A percentile compares a stretch with the other conserved stretches of the same genome.
Evolutionary conservation across 2,888 invertebrate species (phyloP).

Genomic region (Craniophora ligustri): DNA sequence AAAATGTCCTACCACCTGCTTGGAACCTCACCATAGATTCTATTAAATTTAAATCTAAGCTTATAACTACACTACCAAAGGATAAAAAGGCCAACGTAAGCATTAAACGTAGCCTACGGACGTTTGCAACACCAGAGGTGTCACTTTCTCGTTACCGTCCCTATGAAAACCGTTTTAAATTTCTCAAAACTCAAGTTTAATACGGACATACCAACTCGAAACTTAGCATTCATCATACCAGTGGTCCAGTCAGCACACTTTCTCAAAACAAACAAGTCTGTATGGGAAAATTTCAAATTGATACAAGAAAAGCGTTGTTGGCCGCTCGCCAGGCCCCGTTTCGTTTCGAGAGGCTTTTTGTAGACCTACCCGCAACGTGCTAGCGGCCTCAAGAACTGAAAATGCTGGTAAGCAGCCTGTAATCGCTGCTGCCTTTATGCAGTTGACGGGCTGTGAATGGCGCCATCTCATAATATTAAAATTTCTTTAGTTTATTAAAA

Average conservation of each 20-base stretch:
- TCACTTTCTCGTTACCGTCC: no score
- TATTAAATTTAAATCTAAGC: no score
- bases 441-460: slow-evolving; percentile 47
- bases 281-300: slow-evolving; percentile 67
- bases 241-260: slow-evolving; percentile 39
- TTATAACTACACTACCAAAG: no score
- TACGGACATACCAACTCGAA: neutral
- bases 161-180: no score
- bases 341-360: slow-evolving; percentile 70
- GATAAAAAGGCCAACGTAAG: no score
- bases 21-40: no score
- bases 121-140: no score
- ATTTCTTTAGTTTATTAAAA: slow-evolving; percentile 4
- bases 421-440: slow-evolving; percentile 54
- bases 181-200: no score
- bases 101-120: no score
- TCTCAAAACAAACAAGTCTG: slow-evolving; percentile 51
- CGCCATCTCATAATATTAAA: slow-evolving; percentile 21
- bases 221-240: slow-evolving; percentile 28
- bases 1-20: no score
- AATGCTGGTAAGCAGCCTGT: slow-evolving; percentile 60
- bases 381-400: slow-evolving; percentile 62
- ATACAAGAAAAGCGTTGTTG: slow-evolving; percentile 64
- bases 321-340: slow-evolving; percentile 67
- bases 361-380: slow-evolving; percentile 53